A percentile compares a stretch with the other conserved stretches of the same genome.
Evolutionary conservation across 2,888 invertebrate genomes (phyloP).

Genomic region (Mythimna loreyi): DNA sequence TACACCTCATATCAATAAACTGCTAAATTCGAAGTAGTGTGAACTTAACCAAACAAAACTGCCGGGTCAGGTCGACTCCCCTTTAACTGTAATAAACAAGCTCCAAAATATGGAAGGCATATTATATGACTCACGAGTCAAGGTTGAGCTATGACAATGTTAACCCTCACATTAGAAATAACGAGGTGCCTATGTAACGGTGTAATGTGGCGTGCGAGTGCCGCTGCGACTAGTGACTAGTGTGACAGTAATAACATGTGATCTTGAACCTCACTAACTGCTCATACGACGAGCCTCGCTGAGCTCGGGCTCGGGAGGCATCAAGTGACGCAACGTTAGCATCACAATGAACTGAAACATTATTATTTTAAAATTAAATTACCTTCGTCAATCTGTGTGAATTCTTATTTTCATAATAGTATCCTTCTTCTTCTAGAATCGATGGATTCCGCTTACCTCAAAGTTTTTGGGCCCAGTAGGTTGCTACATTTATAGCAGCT

Average conservation of each 20-base stretch:
- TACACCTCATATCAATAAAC: too few relatives aligned
- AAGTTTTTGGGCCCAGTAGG: too few relatives aligned
- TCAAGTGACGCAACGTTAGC: not conserved
- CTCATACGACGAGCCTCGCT: slow-evolving; percentile 14
- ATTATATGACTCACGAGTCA: not conserved
- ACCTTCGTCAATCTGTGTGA: not conserved
- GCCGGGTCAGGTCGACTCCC: too few relatives aligned
- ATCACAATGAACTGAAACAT: not conserved
- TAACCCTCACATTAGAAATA: slow-evolving; percentile 25
- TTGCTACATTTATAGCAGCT: too few relatives aligned
- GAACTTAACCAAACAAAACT: too few relatives aligned
- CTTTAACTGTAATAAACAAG: not conserved
- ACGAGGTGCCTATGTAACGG: slow-evolving; percentile 1
- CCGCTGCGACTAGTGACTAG: not conserved
- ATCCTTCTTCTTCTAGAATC: too few relatives aligned
- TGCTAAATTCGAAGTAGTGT: too few relatives aligned
- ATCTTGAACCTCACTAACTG: slow-evolving; percentile 17
- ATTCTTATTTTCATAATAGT: too few relatives aligned
- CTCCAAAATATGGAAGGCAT: not conserved
- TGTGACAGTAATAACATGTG: not conserved
- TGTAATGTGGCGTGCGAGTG: slow-evolving; percentile 17
- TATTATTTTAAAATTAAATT: not conserved
- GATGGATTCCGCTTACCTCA: too few relatives aligned
- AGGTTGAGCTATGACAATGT: slow-evolving; percentile 8
- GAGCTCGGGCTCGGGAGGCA: not conserved